Percentiles rank a stretch among this genome's conserved stretches.
Conservation (phyloP, 2,113 vertebrate species). For the Menura novaehollandiae region DNA sequence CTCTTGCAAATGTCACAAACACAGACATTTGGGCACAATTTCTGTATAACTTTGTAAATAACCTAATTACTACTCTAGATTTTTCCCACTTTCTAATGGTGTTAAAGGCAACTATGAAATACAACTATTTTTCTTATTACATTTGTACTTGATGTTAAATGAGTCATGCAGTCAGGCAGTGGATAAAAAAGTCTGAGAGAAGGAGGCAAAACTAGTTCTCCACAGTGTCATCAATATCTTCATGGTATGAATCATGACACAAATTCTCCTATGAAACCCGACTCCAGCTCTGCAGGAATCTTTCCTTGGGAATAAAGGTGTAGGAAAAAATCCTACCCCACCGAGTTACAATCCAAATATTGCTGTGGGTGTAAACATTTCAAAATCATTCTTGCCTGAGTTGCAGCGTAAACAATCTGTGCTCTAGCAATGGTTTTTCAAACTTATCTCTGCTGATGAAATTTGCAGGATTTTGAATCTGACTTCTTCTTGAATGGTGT, state of each 20-base stretch:
- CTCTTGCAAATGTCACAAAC: not conserved
- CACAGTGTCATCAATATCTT: not conserved
- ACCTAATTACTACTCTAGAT: not conserved
- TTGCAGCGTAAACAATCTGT: not conserved
- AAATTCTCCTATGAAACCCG: not conserved
- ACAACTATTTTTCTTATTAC: not conserved
- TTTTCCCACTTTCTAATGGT: not conserved
- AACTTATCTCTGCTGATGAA: not conserved
- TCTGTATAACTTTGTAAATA: not conserved
- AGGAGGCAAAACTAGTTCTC: conserved; percentile 23
- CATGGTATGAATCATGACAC: conserved; percentile 49
- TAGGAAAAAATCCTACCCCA: not conserved
- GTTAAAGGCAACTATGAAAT: not conserved
- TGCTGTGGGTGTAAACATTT: not conserved
- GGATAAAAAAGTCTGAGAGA: conserved; percentile 4
- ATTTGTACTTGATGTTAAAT: conserved; percentile 49
- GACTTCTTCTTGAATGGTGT: not conserved
- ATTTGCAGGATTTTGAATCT: not conserved
- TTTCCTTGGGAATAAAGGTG: not conserved
- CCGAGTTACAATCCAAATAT: not conserved
- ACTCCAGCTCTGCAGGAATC: not conserved
- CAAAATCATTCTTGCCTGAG: not conserved
- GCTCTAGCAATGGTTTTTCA: not conserved
- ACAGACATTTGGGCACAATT: not conserved
- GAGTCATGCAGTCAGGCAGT: conserved; percentile 55